Evolutionary conservation across 1,140 invertebrate genomes (phyloP).

Genomic region (Megalonaias nervosa): DNA sequence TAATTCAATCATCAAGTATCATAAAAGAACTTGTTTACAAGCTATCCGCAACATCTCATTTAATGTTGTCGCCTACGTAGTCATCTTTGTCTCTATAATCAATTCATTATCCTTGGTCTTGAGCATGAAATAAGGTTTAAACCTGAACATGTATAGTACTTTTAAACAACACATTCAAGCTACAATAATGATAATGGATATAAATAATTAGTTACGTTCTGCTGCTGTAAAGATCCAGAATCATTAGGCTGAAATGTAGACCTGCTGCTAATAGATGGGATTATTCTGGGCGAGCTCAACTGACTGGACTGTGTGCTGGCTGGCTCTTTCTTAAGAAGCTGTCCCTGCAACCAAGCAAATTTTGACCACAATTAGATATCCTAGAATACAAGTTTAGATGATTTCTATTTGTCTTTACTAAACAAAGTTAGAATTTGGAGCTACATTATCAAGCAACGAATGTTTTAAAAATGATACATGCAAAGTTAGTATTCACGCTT

Average conservation of each 20-base stretch:
- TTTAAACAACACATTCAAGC: background rate
- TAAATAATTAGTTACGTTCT: conserved; percentile 4
- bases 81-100: background rate
- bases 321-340: conserved; percentile 70
- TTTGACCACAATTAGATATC: conserved; percentile 58
- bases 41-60: too few species aligned
- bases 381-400: background rate
- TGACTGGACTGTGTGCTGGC: conserved; percentile 72
- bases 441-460: conserved; percentile 12
- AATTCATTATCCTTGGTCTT: background rate
- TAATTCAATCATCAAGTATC: too few species aligned
- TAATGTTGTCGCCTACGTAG: background rate
- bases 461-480: too few species aligned
- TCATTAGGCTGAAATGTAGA: conserved; percentile 47
- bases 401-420: background rate
- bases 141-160: background rate
- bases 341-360: conserved; percentile 46
- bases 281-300: conserved; percentile 71
- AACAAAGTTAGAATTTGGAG: background rate
- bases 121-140: background rate
- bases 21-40: too few species aligned
- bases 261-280: conserved; percentile 1
- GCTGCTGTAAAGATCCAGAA: conserved; percentile 68
- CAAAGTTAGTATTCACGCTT: too few species aligned
- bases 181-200: background rate